Conservation (phyloP, 1,140 invertebrate genomes). For the Dufourea novaeangliae region DNA sequence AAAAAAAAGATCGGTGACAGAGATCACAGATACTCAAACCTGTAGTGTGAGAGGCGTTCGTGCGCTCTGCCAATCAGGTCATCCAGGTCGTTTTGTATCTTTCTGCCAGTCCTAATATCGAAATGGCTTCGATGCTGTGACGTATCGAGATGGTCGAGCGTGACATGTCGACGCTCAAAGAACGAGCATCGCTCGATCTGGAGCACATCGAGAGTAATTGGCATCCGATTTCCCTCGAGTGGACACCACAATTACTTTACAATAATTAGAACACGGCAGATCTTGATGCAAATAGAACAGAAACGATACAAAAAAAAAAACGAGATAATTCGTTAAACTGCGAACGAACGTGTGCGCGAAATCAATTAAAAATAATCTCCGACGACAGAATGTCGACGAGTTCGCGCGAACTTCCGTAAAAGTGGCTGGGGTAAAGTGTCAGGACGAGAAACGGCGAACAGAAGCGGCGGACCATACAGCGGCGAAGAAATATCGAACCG, state of each 20-base stretch:
- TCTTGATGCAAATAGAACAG: too few relatives aligned
- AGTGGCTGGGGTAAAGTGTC: not conserved
- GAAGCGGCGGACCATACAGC: not conserved
- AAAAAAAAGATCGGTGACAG: not conserved
- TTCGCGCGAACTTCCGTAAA: not conserved
- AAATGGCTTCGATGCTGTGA: constrained; percentile 14
- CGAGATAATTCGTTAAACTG: too few relatives aligned
- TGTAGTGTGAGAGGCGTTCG: not conserved
- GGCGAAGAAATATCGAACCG: constrained; percentile 2
- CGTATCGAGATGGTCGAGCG: not conserved
- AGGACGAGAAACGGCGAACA: not conserved
- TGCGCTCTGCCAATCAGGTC: not conserved
- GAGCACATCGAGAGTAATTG: constrained; percentile 10
- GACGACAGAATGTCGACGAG: not conserved
- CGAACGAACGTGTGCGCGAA: too few relatives aligned
- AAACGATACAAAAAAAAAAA: too few relatives aligned
- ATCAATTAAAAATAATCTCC: too few relatives aligned
- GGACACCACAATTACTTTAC: too few relatives aligned
- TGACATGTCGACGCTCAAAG: not conserved
- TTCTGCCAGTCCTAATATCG: constrained; percentile 37
- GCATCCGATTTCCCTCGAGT: too few relatives aligned
- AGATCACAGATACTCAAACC: not conserved
- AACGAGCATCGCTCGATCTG: not conserved
- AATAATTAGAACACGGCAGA: too few relatives aligned
- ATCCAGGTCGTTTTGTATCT: constrained; percentile 20